Percentiles rank a stretch among this genome's conserved stretches.
These are phyloP conservation scores for Theodoxus fluviatilis DNA, from an alignment of 2,888 invertebrate genomes.

Conservation along the genomic window DNA sequence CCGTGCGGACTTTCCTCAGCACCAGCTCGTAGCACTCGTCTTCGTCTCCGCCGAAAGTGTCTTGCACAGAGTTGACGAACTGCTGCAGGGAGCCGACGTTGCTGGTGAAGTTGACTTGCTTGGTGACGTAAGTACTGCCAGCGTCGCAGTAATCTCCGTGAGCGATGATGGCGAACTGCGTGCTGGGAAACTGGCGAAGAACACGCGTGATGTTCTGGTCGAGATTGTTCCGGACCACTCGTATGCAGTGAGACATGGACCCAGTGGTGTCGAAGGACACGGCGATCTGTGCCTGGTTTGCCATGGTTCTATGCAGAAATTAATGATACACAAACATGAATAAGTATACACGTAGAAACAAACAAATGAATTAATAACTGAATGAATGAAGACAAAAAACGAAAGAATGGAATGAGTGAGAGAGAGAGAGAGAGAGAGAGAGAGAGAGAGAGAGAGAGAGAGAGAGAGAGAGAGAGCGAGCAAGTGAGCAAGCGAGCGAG, in stretches of 20 bases:
- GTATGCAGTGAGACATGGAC: constrained; percentile 45
- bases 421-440: no score
- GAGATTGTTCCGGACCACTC: constrained; percentile 41
- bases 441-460: no score
- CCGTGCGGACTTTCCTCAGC: constrained; percentile 48
- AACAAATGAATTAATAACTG: no score
- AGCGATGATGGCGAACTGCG: constrained; percentile 51
- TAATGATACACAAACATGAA: no score
- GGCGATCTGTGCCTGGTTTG: no score
- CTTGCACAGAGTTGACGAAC: constrained; percentile 45
- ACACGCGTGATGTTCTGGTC: constrained; percentile 51
- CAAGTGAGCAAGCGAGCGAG: no score
- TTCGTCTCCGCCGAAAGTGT: constrained; percentile 52
- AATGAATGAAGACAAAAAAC: no score
- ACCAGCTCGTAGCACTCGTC: constrained; percentile 60
- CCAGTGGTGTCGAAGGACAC: constrained; percentile 57
- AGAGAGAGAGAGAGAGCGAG: no score
- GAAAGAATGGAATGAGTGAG: no score
- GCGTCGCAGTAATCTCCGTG: constrained; percentile 58
- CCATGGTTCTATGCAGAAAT: no score
- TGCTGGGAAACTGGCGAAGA: constrained; percentile 51
- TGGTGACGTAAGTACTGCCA: constrained; percentile 43
- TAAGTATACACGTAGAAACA: no score
- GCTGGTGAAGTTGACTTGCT: constrained; percentile 41
- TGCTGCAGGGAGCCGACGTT: constrained; percentile 37